Percentiles rank a stretch among this genome's conserved stretches.
phyloP scores from a whole-genome alignment of 2,797 vertebrate genomes.

The Sebastes melanostomus region DNA sequence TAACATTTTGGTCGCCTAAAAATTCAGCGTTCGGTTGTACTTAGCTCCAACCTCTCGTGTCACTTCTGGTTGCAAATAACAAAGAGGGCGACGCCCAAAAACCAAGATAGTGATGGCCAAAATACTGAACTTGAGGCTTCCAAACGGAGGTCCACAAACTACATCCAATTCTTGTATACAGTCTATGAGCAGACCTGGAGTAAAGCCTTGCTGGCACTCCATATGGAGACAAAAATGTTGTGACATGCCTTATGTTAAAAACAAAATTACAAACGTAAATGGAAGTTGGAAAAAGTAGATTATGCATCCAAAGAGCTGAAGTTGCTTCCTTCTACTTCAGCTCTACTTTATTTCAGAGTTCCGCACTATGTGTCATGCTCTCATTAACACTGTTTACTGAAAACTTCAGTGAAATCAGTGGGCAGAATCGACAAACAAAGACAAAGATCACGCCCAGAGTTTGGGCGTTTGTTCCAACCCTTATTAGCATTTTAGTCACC shows the following conservation, averaged over 20 bases:
- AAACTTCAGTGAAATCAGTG: not conserved
- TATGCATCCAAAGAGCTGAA: not conserved
- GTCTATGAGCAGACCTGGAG: no score
- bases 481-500: not conserved
- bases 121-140: no score
- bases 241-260: not conserved
- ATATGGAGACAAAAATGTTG: not conserved
- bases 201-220: not conserved
- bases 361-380: not conserved
- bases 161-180: no score
- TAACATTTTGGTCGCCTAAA: no score
- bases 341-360: not conserved
- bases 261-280: not conserved
- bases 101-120: no score
- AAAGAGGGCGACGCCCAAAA: no score
- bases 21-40: no score
- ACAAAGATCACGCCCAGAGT: not conserved
- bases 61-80: no score
- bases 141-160: no score
- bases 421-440: not conserved
- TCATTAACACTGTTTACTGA: not conserved
- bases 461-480: not conserved
- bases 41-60: no score
- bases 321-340: not conserved
- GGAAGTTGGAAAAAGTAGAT: not conserved